Percentiles rank a stretch among this genome's conserved stretches.
Evolutionary conservation across 2,113 vertebrate species (phyloP).

Genomic region (Catharus bicknelli): DNA sequence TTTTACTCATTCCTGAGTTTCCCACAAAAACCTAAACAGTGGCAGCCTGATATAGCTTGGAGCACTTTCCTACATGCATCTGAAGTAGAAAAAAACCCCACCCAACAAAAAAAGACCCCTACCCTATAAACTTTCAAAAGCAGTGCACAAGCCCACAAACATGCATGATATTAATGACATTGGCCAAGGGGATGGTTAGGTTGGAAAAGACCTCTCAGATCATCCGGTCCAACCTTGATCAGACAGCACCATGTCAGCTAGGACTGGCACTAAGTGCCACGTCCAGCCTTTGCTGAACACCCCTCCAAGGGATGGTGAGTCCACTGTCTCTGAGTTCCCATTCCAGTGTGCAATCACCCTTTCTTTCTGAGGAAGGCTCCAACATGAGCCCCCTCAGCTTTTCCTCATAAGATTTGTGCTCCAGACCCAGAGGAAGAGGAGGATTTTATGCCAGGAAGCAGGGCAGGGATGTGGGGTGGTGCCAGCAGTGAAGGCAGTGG

Average conservation of each 20-base stretch:
- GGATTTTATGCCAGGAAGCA: accelerated
- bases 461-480: no score
- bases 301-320: neutral
- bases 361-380: neutral
- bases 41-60: neutral
- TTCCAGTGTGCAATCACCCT: neutral
- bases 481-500: no score
- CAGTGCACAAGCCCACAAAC: neutral
- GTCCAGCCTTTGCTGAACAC: neutral
- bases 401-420: neutral
- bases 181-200: neutral
- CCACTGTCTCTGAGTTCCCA: neutral
- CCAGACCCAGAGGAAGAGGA: neutral
- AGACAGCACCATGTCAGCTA: neutral
- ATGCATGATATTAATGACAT: accelerated
- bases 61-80: neutral
- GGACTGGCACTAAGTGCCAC: neutral
- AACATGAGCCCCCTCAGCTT: neutral
- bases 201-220: neutral
- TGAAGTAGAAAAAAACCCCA: neutral
- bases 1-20: constrained; percentile 16
- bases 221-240: neutral
- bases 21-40: constrained; percentile 27
- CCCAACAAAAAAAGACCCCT: neutral
- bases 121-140: neutral